Conservation (phyloP, 2,113 vertebrate genomes). For the Elanus axillaris region DNA sequence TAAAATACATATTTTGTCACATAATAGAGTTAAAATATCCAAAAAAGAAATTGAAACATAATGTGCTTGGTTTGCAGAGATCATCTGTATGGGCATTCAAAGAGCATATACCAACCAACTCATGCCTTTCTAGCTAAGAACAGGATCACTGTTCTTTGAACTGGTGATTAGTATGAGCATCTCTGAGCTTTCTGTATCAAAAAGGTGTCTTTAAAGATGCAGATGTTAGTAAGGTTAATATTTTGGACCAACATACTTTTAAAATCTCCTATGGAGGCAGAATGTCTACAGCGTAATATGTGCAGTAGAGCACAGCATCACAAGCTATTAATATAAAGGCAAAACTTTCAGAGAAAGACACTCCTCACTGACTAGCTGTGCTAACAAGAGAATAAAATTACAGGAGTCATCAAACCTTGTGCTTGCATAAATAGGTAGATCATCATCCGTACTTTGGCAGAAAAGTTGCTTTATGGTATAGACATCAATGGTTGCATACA, state of each 20-base stretch:
- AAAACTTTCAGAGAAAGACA: slow-evolving; percentile 20
- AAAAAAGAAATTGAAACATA: neutral
- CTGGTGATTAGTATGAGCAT: neutral
- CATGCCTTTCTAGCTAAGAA: neutral
- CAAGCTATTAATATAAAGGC: neutral
- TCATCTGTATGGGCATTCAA: neutral
- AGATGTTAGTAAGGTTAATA: neutral
- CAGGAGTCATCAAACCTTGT: neutral
- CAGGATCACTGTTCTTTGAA: neutral
- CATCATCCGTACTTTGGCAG: neutral
- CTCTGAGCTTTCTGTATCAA: neutral
- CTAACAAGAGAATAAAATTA: neutral
- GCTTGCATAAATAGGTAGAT: neutral
- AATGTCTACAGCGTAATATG: neutral
- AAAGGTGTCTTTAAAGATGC: neutral
- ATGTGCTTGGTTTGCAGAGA: neutral
- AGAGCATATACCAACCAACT: neutral
- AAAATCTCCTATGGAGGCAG: neutral
- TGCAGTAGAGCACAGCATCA: neutral
- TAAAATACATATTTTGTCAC: neutral
- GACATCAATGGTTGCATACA: neutral
- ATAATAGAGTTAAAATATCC: neutral
- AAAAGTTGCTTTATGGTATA: neutral
- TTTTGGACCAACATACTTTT: neutral
- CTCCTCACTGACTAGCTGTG: neutral